These are phyloP conservation scores for Peromyscus polionotus DNA, from an alignment of 2,113 vertebrate species.

Conservation along the genomic window DNA sequence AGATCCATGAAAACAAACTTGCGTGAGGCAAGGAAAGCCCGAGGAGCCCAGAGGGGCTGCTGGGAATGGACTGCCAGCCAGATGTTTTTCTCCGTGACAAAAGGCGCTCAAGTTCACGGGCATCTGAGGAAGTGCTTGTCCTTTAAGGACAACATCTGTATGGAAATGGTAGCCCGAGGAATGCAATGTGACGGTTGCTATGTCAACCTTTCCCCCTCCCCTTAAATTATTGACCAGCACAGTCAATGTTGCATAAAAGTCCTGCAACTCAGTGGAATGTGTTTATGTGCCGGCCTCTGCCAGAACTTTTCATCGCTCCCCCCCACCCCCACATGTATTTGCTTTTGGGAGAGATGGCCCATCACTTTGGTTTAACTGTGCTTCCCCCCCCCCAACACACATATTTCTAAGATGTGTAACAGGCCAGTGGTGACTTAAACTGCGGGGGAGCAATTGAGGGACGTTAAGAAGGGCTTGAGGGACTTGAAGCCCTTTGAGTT, in stretches of 20 bases:
- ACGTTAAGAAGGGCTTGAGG: not conserved
- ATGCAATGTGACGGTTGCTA: conserved; percentile 87
- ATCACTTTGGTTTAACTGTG: conserved; percentile 70
- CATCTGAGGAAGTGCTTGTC: conserved; percentile 81
- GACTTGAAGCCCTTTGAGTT: not conserved
- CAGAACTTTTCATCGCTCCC: conserved; percentile 73
- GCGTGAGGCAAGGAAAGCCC: not conserved
- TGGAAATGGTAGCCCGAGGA: conserved; percentile 82
- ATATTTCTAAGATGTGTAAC: conserved; percentile 82
- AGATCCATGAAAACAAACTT: conserved; percentile 11
- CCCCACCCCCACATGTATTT: conserved; percentile 17
- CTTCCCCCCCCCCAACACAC: conserved; percentile 47
- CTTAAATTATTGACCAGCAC: conserved; percentile 84
- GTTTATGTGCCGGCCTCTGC: conserved; percentile 72
- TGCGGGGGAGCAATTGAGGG: conserved; percentile 32
- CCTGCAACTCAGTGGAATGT: conserved; percentile 75
- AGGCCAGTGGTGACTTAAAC: conserved; percentile 68
- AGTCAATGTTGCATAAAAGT: conserved; percentile 82
- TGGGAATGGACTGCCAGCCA: conserved; percentile 67
- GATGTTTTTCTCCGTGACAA: conserved; percentile 81
- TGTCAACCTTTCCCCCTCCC: conserved; percentile 84
- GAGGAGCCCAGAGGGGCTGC: conserved; percentile 31
- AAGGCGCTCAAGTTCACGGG: conserved; percentile 79
- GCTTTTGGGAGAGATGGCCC: conserved; percentile 55
- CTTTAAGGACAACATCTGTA: conserved; percentile 84